Conservation (phyloP, 2,113 vertebrate species). For the Pteruthius melanotis region DNA sequence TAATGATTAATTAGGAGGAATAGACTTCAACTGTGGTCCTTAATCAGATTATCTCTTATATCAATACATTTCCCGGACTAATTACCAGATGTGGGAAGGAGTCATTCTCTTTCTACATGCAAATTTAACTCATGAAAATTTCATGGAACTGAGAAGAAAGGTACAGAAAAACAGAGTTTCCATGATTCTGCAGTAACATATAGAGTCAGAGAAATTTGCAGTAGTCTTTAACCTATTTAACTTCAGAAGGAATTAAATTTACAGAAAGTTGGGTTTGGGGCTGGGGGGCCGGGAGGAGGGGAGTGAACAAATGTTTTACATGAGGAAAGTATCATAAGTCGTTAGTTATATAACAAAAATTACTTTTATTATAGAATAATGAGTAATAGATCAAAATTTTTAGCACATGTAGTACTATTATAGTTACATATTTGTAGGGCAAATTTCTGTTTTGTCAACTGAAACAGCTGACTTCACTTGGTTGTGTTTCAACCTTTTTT, state of each 20-base stretch:
- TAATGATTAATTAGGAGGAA: background rate
- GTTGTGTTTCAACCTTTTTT: background rate
- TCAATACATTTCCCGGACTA: background rate
- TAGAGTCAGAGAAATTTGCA: background rate
- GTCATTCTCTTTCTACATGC: background rate
- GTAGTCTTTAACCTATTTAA: background rate
- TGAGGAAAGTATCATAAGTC: background rate
- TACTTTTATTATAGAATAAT: background rate
- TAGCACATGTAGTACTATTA: background rate
- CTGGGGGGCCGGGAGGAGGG: fast-evolving
- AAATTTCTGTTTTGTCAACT: background rate
- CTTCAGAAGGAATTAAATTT: background rate
- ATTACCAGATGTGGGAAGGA: background rate
- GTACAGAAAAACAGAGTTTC: background rate
- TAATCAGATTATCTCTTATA: background rate
- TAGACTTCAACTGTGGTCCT: background rate
- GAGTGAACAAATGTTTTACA: background rate
- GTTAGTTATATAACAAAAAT: background rate
- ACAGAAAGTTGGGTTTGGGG: background rate
- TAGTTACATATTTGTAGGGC: background rate
- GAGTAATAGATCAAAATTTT: background rate
- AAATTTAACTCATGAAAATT: background rate
- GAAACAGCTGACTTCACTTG: background rate
- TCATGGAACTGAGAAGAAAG: background rate
- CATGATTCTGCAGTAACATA: background rate